Evolutionary conservation across 2,888 invertebrate species (phyloP), one percentile per base, ranked within the genome.

Genomic region (Trisateles emortualis): DNA sequence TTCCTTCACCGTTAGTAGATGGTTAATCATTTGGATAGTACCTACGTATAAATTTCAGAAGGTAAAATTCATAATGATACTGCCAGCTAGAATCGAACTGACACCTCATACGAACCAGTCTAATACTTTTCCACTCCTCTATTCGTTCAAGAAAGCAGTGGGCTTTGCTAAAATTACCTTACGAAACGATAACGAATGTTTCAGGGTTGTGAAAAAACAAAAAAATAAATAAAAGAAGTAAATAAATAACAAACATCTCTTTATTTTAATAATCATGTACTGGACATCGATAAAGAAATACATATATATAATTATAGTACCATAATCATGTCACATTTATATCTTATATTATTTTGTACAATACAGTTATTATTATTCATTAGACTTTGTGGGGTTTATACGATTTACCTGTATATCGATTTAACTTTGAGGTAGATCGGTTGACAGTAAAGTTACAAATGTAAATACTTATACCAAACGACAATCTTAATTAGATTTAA

Each of bases 201-300:
- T n/a, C 0, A n/a, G 36, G 55, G 11, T 39, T 0, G 16, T 3
- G 14, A 55, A 64, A 57, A 51, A 49, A 64, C 29, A 61, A 72
- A 69, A 67, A 65, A 14, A 29, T 5, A 24, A 24, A 29, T 29
- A 29, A 29, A 29, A 29, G 9, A n/a, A 29, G 0, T 8, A 33
- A 45, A 68, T 88, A 84, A 87, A 91, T 92, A 92, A 92, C 92
- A 92, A 92, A 90, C 91, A 92, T 92, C 80, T 88, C 82, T 90
- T 91, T 90, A 91, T 90, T 87, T 83, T 85, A 85, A 87, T 92
- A 88, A 77, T 87, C 82, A 87, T 88, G 87, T 90, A 90, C 86
- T 88, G 90, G 91, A 92, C 91, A 92, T 87, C 83, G 79, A 88
- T 90, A 88, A 86, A 90, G 88, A 88, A 90, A 90, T 90, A 92